These are phyloP conservation scores for Trichoplusia ni DNA, from an alignment of 1,140 invertebrate species.

Conservation along the genomic window DNA sequence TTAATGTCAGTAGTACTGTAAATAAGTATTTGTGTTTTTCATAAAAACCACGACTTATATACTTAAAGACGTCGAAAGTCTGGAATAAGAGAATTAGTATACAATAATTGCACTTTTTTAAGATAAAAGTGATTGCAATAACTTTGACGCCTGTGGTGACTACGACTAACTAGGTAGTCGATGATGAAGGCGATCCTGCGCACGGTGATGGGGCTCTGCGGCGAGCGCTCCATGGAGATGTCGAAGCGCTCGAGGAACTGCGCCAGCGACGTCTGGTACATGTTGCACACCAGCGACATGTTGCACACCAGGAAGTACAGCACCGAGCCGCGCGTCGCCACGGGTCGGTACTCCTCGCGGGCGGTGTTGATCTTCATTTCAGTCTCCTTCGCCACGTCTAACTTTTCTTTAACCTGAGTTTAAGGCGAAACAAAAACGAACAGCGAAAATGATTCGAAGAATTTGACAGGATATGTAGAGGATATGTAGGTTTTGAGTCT, in stretches of 20 bases:
- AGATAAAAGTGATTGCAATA: too few species aligned
- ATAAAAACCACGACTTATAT: conserved; percentile 89
- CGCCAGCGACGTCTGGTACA: conserved; percentile 96
- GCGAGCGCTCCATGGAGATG: conserved; percentile 88
- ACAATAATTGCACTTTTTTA: too few species aligned
- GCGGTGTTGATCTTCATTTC: conserved; percentile 94
- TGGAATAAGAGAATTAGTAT: conserved; percentile 36
- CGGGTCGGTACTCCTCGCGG: conserved; percentile 94
- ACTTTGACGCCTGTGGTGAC: too few species aligned
- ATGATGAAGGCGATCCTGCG: conserved; percentile 90
- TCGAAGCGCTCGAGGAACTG: conserved; percentile 96
- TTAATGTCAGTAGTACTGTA: conserved; percentile 89
- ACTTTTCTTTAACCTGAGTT: conserved; percentile 86
- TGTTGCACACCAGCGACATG: conserved; percentile 94
- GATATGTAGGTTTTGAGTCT: too few species aligned
- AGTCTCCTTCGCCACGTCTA: conserved; percentile 92
- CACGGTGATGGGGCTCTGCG: conserved; percentile 88
- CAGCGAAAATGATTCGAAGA: too few species aligned
- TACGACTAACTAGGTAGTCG: conserved; percentile 88
- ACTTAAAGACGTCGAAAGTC: conserved; percentile 85
- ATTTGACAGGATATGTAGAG: too few species aligned
- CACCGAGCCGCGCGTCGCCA: conserved; percentile 94
- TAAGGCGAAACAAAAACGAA: too few species aligned
- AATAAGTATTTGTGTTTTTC: conserved; percentile 94
- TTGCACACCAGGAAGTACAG: conserved; percentile 95